Base-by-base conservation (phyloP, 2,888 invertebrate genomes). In the Acronicta psi region DNA sequence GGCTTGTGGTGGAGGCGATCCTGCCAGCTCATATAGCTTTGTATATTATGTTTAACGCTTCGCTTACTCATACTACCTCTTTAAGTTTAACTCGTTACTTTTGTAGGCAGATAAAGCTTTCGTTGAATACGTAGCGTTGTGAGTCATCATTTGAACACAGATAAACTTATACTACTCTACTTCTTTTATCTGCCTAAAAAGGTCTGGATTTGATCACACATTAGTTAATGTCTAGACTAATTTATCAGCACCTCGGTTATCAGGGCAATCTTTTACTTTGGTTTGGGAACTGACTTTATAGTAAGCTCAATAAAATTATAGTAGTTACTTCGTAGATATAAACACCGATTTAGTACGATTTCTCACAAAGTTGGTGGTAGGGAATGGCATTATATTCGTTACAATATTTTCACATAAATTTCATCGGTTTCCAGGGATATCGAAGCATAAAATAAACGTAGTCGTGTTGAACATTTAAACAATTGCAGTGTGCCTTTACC, bases 401-500 rank as follows among this genome's bases (percentile, higher is more conserved):
- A 20, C 13, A n/a, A 18, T 36, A 41, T 7, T 17, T 53, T 58
- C 14, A 61, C 43, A 7, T 25, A 23, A 20, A 31, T 45, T 34
- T 58, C 52, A 20, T 69, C 74, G 68, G 47, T 79, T 89, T 87
- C 55, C 91, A 91, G 91, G 89, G 80, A 57, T 80, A 54, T 54
- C 77, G 77, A 89, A 87, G 84, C 81, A 81, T 82, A 89, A 83
- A 79, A 79, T 87, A 77, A 88, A 81, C 70, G 80, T 88, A 64
- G 67, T 86, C 77, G 79, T 88, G 69, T 79, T 88, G 79, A 87
- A 82, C 71, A 73, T 87, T 68, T 86, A 88, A 78, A 65, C 40
- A 67, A 59, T 67, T 63, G 64, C 66, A 63, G 62, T 57, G 57
- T 57, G 65, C 71, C 34, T 41, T 42, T 59, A n/a, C 44, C 51